Evolutionary conservation across 2,888 invertebrate genomes (phyloP), one percentile per base, ranked within the genome.

Genomic region (Lasioglossum leucozonium): DNA sequence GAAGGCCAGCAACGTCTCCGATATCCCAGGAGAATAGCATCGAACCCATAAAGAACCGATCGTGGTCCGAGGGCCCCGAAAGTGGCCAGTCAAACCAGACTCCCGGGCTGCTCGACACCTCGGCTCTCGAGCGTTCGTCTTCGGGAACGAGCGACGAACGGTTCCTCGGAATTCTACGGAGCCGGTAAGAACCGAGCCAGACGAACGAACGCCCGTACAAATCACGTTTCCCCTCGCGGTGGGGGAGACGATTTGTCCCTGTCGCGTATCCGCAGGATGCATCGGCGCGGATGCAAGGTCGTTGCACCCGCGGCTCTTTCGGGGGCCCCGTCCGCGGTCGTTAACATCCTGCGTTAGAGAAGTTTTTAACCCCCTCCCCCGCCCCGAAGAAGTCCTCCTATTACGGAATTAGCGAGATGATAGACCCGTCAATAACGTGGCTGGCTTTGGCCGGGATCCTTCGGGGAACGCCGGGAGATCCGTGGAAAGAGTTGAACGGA

Each of bases 361-460:
- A 74, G 79, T 79, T n/a, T n/a, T n/a, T 92, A 90, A 92, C 93
- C 90, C 90, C 51, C n/a, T n/a, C n/a, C n/a, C n/a, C n/a, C n/a
- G n/a, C n/a, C n/a, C 51, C n/a, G 89, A 93, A 92, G n/a, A 65
- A 91, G 93, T 94, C 92, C 89, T 91, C 91, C 92, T 92, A 94
- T 94, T 94, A 94, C 93, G 92, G 92, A 94, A 94, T 94, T 94
- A 94, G 93, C 90, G 93, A 93, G 93, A 94, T 93, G 93, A 94
- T 94, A 94, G 93, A 94, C 93, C 93, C 93, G 92, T 94, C 93
- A 93, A 92, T 91, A 91, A 92, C 91, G 92, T 92, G 89, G 87
- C 88, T 82, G 89, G 78, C 86, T 90, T 88, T 86, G 88, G 86
- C 85, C 82, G 88, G 88, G n/a, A n/a, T 77, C 91, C 86, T 93